A percentile compares a stretch with the other conserved stretches of the same genome.
phyloP scores from a whole-genome alignment of 2,888 invertebrate genomes.

The Pristionchus entomophagus region DNA sequence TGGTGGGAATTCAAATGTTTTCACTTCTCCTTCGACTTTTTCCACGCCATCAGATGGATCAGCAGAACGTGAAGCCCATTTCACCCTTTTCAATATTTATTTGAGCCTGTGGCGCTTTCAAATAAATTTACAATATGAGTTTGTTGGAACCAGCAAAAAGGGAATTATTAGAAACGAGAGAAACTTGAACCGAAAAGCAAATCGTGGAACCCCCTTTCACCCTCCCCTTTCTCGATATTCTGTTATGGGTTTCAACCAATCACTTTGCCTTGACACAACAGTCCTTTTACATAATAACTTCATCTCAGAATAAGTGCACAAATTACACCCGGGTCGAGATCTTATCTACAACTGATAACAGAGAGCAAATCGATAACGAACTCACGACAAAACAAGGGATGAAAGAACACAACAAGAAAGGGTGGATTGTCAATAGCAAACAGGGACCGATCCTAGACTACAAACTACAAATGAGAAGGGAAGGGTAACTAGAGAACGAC shows the following conservation, averaged over 20 bases:
- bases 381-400: background rate
- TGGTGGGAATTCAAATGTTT: too few relatives aligned
- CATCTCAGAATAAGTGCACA: conserved; percentile 27
- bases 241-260: background rate
- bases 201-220: too few relatives aligned
- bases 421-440: background rate
- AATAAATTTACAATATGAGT: too few relatives aligned
- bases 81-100: too few relatives aligned
- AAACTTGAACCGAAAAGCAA: too few relatives aligned
- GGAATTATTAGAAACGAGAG: too few relatives aligned
- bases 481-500: background rate
- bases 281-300: background rate
- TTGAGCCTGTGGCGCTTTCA: too few relatives aligned
- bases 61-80: too few relatives aligned
- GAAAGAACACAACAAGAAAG: background rate
- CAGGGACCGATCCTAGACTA: background rate
- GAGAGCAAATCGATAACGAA: background rate
- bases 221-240: too few relatives aligned
- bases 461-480: conserved; percentile 13
- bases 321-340: background rate
- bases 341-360: conserved; percentile 17
- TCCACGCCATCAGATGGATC: too few relatives aligned
- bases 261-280: background rate
- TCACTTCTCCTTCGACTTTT: too few relatives aligned
- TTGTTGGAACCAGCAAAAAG: too few relatives aligned